These are phyloP conservation scores for Sycophila texana DNA, from an alignment of 2,888 invertebrate genomes.

Conservation along the genomic window DNA sequence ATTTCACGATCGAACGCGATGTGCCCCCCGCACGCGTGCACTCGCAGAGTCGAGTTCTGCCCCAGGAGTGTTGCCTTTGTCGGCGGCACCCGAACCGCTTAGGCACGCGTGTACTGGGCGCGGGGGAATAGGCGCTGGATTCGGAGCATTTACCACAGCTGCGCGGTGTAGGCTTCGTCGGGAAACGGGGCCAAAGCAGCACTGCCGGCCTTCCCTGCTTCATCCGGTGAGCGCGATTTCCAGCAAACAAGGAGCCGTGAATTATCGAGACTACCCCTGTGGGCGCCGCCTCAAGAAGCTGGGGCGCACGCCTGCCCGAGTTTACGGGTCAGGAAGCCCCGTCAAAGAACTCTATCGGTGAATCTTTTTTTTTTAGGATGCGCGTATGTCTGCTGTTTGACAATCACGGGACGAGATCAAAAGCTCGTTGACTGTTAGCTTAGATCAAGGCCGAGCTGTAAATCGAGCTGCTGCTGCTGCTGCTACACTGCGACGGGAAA, in stretches of 20 bases:
- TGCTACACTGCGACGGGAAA: not conserved
- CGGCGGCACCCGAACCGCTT: not conserved
- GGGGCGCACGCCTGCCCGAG: no score
- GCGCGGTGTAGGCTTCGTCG: no score
- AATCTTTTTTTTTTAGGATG: not conserved
- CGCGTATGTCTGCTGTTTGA: not conserved
- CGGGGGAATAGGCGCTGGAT: no score
- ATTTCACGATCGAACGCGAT: constrained; percentile 21
- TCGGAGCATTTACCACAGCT: no score
- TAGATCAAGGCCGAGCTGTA: not conserved
- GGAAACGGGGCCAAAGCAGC: constrained; percentile 13
- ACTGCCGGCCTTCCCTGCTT: not conserved
- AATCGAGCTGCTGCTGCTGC: not conserved
- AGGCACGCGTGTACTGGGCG: no score
- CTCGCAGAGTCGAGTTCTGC: not conserved
- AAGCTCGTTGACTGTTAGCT: not conserved
- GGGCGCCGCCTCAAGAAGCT: no score
- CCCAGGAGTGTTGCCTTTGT: constrained; percentile 1
- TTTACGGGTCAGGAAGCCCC: not conserved
- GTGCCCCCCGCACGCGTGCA: not conserved
- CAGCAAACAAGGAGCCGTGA: constrained; percentile 6
- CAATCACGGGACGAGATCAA: not conserved
- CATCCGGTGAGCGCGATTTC: not conserved
- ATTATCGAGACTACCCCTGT: constrained; percentile 12
- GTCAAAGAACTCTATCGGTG: constrained; percentile 7